Evolutionary conservation across 1,140 invertebrate genomes (phyloP).

Genomic region (Caenorhabditis inopinata): DNA sequence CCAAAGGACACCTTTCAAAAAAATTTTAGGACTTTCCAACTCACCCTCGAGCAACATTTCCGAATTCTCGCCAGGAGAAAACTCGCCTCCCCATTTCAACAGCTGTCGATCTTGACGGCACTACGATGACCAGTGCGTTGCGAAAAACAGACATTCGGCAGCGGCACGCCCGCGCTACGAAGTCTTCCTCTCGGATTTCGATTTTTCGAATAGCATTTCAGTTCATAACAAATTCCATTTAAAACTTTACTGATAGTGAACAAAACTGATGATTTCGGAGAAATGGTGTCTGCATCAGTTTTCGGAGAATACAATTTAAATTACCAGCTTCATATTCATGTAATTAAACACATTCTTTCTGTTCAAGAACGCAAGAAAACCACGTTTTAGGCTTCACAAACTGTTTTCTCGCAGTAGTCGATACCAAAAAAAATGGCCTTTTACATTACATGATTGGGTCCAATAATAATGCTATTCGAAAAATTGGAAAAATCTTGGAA

Average conservation of each 20-base stretch:
- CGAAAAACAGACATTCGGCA: slow-evolving; percentile 16
- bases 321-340: not conserved
- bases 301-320: not conserved
- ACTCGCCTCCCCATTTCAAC: slow-evolving; percentile 4
- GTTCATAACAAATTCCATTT: not conserved
- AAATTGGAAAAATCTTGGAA: not conserved
- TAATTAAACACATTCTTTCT: too few relatives aligned
- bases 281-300: slow-evolving; percentile 2
- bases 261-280: not conserved
- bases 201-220: slow-evolving; percentile 18
- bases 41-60: not conserved
- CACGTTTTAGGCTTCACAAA: too few relatives aligned
- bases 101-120: slow-evolving; percentile 16
- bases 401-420: too few relatives aligned
- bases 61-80: not conserved
- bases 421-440: too few relatives aligned
- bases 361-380: too few relatives aligned
- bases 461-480: too few relatives aligned
- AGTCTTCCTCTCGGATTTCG: not conserved
- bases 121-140: slow-evolving; percentile 10
- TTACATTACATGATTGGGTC: too few relatives aligned
- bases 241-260: too few relatives aligned
- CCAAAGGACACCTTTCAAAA: too few relatives aligned
- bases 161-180: not conserved
- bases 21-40: not conserved